Evolutionary conservation across 2,888 invertebrate species (phyloP).

Genomic region (Synergus gifuensis): DNA sequence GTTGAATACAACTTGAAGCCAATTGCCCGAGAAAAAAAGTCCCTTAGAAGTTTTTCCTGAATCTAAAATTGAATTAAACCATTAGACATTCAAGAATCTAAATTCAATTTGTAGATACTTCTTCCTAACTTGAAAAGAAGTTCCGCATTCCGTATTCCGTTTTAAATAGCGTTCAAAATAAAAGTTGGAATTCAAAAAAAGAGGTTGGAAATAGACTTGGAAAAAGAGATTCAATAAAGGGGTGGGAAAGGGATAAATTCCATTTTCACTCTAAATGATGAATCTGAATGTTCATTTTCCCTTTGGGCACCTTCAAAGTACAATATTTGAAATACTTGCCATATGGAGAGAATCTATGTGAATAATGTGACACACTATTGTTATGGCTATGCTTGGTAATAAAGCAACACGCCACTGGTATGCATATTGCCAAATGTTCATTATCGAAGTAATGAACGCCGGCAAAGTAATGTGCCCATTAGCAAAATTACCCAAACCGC

Average conservation of each 20-base stretch:
- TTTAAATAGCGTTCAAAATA: no score
- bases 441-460: conserved; percentile 53
- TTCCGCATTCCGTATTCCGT: no score
- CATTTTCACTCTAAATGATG: background rate
- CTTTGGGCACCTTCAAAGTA: background rate
- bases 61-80: no score
- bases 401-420: conserved; percentile 41
- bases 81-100: no score
- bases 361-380: conserved; percentile 9
- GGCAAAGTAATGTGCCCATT: conserved; percentile 53
- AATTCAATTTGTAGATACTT: background rate
- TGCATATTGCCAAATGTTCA: conserved; percentile 55
- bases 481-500: conserved; percentile 52
- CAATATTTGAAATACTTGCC: background rate
- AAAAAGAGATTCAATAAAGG: no score
- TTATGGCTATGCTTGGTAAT: conserved; percentile 16
- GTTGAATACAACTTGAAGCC: conserved; percentile 11
- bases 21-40: background rate
- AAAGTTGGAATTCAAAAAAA: no score
- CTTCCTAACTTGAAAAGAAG: background rate
- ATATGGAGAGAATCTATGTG: background rate
- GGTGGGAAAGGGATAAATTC: no score
- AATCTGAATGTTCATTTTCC: background rate
- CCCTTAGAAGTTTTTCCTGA: no score
- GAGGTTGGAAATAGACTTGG: no score